Percentiles rank a stretch among this genome's conserved stretches.
phyloP scores from a whole-genome alignment of 92 coral and sea anemone genomes.

The Siderastrea siderea region DNA sequence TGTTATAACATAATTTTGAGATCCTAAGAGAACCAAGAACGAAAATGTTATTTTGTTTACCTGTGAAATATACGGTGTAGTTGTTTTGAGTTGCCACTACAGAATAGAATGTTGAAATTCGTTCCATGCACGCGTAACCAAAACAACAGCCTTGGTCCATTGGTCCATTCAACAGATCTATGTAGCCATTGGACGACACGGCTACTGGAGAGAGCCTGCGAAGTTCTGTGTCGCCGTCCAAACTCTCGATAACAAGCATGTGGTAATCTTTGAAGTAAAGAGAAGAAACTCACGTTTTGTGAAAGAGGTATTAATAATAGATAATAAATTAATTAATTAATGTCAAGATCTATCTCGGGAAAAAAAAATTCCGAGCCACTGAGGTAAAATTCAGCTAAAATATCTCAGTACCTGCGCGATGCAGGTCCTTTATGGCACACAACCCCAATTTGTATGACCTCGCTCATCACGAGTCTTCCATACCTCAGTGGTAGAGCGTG shows the following conservation, averaged over 20 bases:
- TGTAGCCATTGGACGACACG: conserved; percentile 83
- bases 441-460: too few species aligned
- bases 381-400: too few species aligned
- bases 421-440: too few species aligned
- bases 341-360: too few species aligned
- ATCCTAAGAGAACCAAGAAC: too few species aligned
- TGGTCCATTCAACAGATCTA: conserved; percentile 91
- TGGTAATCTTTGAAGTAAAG: conserved; percentile 58
- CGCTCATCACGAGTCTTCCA: too few species aligned
- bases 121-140: conserved; percentile 94
- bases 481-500: too few species aligned
- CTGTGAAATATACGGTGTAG: conserved; percentile 84
- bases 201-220: conserved; percentile 94
- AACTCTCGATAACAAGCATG: conserved; percentile 90
- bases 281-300: neutral
- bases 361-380: too few species aligned
- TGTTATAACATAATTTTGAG: too few species aligned
- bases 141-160: conserved; percentile 96
- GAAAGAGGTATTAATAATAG: too few species aligned
- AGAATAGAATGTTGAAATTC: conserved; percentile 90
- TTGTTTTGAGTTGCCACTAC: conserved; percentile 79
- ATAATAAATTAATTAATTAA: too few species aligned
- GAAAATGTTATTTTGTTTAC: conserved; percentile 21
- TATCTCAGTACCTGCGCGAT: too few species aligned
- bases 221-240: conserved; percentile 93